Conservation (phyloP, 2,797 vertebrate species). For the Margarornis squamiger region DNA sequence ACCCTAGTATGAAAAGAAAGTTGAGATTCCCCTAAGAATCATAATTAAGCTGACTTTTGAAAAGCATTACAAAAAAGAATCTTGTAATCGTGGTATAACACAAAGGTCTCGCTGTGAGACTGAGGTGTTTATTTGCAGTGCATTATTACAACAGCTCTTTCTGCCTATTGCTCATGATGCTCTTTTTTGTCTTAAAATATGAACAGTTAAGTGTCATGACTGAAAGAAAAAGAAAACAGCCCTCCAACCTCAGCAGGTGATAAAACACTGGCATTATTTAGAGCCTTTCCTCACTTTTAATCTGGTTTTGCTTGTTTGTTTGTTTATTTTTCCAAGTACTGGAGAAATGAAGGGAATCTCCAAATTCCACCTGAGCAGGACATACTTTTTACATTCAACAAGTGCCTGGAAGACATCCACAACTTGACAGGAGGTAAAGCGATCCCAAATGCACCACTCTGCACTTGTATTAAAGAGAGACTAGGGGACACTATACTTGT, state of each 20-base stretch:
- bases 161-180: background rate
- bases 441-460: background rate
- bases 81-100: background rate
- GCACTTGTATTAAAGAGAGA: background rate
- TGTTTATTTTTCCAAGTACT: background rate
- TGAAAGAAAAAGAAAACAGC: background rate
- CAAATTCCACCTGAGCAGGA: background rate
- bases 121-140: background rate
- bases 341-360: background rate
- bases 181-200: background rate
- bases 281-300: background rate
- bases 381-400: background rate
- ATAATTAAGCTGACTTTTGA: background rate
- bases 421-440: background rate
- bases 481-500: accelerated
- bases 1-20: background rate
- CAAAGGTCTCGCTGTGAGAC: background rate
- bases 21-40: background rate
- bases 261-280: background rate
- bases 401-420: background rate
- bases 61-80: background rate
- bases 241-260: background rate
- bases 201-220: background rate
- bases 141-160: background rate
- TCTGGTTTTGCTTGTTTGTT: background rate